Evolutionary conservation across 2,797 vertebrate species (phyloP).

Genomic region (Sebastes hubbsi): DNA sequence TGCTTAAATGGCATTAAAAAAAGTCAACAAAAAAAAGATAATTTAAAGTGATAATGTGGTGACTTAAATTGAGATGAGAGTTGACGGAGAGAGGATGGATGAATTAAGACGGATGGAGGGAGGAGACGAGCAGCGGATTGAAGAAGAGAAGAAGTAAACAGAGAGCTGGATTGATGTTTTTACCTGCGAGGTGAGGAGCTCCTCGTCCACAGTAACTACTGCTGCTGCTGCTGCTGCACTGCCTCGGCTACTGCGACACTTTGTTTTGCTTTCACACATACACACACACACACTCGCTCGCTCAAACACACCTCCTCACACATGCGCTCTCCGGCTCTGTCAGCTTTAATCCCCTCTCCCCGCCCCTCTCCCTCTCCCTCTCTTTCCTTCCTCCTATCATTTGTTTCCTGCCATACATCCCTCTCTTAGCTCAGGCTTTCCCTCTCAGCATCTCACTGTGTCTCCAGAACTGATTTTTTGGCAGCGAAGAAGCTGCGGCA

Average conservation of each 20-base stretch:
- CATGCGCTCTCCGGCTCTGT: conserved; percentile 66
- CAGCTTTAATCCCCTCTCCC: conserved; percentile 42
- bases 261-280: conserved; percentile 78
- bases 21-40: neutral
- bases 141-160: neutral
- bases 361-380: neutral
- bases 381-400: conserved; percentile 48
- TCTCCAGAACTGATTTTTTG: conserved; percentile 53
- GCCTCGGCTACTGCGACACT: conserved; percentile 83
- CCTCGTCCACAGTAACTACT: conserved; percentile 54
- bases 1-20: neutral
- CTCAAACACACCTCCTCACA: conserved; percentile 70
- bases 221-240: conserved; percentile 68
- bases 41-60: neutral
- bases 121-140: neutral
- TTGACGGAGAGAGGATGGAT: neutral
- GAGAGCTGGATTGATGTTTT: conserved; percentile 26
- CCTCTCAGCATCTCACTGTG: conserved; percentile 43
- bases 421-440: conserved; percentile 53
- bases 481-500: conserved; percentile 63
- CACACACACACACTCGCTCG: conserved; percentile 35
- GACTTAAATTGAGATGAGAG: conserved; percentile 14
- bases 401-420: conserved; percentile 50
- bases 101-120: conserved; percentile 9
- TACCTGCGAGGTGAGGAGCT: conserved; percentile 73